phyloP scores from a whole-genome alignment of 2,113 vertebrate species.

The Xiphophorus maculatus region DNA sequence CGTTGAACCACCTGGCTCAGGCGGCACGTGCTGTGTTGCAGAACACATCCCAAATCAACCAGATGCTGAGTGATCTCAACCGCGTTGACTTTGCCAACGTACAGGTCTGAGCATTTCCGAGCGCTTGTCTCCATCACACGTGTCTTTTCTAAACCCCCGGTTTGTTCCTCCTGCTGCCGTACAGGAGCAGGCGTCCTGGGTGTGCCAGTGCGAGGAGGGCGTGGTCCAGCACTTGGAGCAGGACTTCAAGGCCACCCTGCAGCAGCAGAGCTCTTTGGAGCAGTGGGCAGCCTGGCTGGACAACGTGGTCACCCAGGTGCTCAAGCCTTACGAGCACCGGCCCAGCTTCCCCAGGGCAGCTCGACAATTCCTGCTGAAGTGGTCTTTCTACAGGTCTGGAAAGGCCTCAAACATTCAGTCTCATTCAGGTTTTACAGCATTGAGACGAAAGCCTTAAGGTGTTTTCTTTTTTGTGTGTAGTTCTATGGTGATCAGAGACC shows the following conservation, averaged over 20 bases:
- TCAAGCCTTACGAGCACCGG: conserved; percentile 91
- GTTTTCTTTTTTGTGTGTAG: conserved; percentile 65
- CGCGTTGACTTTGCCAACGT: conserved; percentile 98
- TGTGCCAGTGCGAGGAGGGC: conserved; percentile 97
- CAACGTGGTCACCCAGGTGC: conserved; percentile 91
- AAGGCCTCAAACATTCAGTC: too few relatives aligned
- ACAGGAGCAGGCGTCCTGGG: conserved; percentile 98
- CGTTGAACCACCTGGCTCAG: conserved; percentile 97
- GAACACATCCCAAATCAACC: conserved; percentile 98
- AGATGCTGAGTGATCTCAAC: conserved; percentile 99
- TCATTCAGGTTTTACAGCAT: too few relatives aligned
- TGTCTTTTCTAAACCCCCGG: neutral
- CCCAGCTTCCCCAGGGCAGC: conserved; percentile 94
- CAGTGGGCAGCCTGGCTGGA: conserved; percentile 98
- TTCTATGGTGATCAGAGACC: conserved; percentile 98
- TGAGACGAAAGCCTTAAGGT: too few relatives aligned
- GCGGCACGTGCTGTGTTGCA: conserved; percentile 95
- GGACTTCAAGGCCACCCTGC: conserved; percentile 96
- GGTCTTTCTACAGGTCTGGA: conserved; percentile 96
- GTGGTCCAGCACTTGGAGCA: conserved; percentile 95
- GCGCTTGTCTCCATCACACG: neutral
- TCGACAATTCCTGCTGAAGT: conserved; percentile 95
- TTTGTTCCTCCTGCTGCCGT: neutral
- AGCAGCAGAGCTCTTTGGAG: conserved; percentile 97
- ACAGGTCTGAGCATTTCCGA: conserved; percentile 81